A percentile compares a stretch with the other conserved stretches of the same genome.
Conservation (phyloP, 2,113 vertebrate species). For the Rhinoderma darwinii region DNA sequence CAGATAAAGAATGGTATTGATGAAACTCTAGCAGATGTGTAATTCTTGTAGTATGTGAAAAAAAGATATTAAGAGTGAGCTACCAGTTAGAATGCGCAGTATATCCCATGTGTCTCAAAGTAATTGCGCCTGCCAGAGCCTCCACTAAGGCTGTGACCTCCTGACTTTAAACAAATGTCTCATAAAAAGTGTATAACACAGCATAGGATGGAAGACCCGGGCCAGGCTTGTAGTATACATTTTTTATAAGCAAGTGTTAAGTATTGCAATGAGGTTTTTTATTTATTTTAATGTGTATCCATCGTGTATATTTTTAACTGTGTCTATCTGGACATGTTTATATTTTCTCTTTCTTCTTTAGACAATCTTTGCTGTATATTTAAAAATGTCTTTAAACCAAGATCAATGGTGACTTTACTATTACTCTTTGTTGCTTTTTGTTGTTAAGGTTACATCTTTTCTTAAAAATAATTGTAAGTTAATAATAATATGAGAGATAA, state of each 20-base stretch:
- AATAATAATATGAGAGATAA: too few relatives aligned
- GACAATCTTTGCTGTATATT: neutral
- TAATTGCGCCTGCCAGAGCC: neutral
- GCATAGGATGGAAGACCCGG: neutral
- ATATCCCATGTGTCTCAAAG: neutral
- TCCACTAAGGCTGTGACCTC: neutral
- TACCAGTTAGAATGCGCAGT: neutral
- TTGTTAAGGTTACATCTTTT: too few relatives aligned
- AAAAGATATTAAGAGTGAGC: neutral
- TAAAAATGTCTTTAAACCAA: neutral
- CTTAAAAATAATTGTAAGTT: too few relatives aligned
- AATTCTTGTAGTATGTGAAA: neutral
- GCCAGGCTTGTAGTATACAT: neutral
- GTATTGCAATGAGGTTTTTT: neutral
- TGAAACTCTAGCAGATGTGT: neutral
- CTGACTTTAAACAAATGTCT: slow-evolving; percentile 34
- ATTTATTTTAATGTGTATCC: neutral
- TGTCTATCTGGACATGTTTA: neutral
- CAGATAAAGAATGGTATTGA: neutral
- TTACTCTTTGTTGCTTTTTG: neutral
- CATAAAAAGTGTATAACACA: slow-evolving; percentile 11
- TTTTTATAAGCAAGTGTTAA: slow-evolving; percentile 21
- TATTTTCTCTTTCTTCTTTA: neutral
- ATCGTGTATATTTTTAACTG: neutral
- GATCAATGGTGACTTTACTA: neutral